A percentile compares a stretch with the other conserved stretches of the same genome.
Evolutionary conservation across 2,797 vertebrate species (phyloP).

Genomic region (Lithobates pipiens): DNA sequence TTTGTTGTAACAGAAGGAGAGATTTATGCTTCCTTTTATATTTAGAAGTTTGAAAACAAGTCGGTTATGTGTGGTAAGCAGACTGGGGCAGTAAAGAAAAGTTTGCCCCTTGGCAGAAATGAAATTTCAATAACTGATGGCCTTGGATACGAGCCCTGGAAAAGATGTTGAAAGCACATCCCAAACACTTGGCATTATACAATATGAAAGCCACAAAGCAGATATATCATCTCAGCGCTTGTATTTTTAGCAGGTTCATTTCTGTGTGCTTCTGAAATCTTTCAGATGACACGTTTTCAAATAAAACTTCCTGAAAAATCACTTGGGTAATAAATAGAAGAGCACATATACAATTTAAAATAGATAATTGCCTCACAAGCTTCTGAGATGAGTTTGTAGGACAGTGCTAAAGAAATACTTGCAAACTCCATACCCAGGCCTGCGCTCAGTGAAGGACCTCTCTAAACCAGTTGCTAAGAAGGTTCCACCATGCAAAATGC

Average conservation of each 20-base stretch:
- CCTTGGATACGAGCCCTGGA: conserved; percentile 38
- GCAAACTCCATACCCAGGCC: too few relatives aligned
- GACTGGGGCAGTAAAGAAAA: neutral
- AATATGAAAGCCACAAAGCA: conserved; percentile 23
- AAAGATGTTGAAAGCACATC: conserved; percentile 36
- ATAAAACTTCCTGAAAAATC: neutral
- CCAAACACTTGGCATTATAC: conserved; percentile 37
- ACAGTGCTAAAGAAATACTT: too few relatives aligned
- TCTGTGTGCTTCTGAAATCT: conserved; percentile 11
- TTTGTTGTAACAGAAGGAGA: neutral
- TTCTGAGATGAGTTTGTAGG: too few relatives aligned
- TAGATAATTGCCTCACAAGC: neutral
- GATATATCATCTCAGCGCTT: neutral
- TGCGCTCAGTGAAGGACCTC: too few relatives aligned
- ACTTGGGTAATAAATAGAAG: neutral
- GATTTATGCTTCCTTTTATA: neutral
- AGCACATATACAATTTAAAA: neutral
- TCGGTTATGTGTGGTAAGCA: neutral
- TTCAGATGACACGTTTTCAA: conserved; percentile 9
- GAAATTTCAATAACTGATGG: conserved; percentile 20
- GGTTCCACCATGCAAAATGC: too few relatives aligned
- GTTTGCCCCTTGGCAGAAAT: conserved; percentile 8
- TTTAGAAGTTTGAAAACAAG: neutral
- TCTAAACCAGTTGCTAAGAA: too few relatives aligned
- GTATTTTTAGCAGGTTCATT: conserved; percentile 35